Conservation (phyloP, 1,140 invertebrate genomes). For the Leptoteleia sp. region DNA sequence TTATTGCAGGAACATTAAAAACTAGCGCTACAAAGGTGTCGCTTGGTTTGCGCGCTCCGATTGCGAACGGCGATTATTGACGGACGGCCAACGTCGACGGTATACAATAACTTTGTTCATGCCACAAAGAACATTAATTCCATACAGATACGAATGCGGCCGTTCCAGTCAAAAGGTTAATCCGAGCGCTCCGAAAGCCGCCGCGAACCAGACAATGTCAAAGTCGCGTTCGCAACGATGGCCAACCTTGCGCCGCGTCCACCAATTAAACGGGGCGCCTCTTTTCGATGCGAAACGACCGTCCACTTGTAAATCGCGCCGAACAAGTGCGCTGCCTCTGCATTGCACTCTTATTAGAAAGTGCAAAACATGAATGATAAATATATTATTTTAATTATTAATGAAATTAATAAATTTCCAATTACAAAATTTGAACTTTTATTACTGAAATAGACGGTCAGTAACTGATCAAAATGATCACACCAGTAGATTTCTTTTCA, state of each 20-base stretch:
- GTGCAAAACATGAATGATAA: no score
- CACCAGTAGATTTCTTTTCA: no score
- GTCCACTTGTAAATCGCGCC: no score
- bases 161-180: constrained; percentile 42
- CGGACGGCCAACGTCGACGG: constrained; percentile 14
- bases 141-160: constrained; percentile 7
- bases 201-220: constrained; percentile 39
- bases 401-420: no score
- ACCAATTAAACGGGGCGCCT: constrained; percentile 27
- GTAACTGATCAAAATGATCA: no score
- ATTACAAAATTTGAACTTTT: no score
- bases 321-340: no score
- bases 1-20: constrained; percentile 10
- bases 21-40: constrained; percentile 4
- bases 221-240: constrained; percentile 23
- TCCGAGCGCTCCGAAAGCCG: constrained; percentile 11
- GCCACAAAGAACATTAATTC: constrained; percentile 35
- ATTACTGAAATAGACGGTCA: no score
- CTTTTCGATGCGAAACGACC: no score
- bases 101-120: constrained; percentile 33
- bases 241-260: constrained; percentile 11
- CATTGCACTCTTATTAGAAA: no score
- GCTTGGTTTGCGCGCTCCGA: not conserved
- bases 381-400: no score
- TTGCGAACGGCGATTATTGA: constrained; percentile 15